Evolutionary conservation across 2,888 invertebrate genomes (phyloP).

Genomic region (Pollenia amentaria): DNA sequence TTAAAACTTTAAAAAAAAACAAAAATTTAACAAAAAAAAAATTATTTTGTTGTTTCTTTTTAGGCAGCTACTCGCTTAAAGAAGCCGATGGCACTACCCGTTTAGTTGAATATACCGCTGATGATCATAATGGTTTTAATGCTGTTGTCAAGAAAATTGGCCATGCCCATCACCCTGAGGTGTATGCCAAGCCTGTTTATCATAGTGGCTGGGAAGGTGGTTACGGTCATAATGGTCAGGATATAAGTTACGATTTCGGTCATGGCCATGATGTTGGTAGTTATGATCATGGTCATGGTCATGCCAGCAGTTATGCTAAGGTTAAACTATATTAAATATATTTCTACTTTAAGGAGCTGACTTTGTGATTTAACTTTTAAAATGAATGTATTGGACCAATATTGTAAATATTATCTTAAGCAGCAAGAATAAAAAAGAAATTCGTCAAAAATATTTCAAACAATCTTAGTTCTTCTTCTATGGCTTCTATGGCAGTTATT

Average conservation of each 20-base stretch:
- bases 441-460: conserved; percentile 7
- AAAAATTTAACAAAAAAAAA: background rate
- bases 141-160: conserved; percentile 85
- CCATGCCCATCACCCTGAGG: conserved; percentile 80
- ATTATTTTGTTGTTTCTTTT: conserved; percentile 76
- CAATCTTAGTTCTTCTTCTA: too few species aligned
- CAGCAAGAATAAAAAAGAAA: conserved; percentile 45
- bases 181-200: conserved; percentile 56
- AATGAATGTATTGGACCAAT: background rate
- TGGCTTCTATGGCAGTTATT: too few species aligned
- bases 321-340: conserved; percentile 76
- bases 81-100: conserved; percentile 85
- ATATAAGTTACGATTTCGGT: conserved; percentile 58
- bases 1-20: background rate
- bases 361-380: conserved; percentile 13
- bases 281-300: conserved; percentile 75
- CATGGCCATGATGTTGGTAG: conserved; percentile 71
- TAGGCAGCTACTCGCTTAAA: conserved; percentile 84
- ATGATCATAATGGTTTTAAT: conserved; percentile 85
- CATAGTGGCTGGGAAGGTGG: conserved; percentile 52
- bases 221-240: conserved; percentile 33
- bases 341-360: background rate
- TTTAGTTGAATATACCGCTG: conserved; percentile 85
- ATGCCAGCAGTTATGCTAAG: conserved; percentile 80
- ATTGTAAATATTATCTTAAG: conserved; percentile 33